Evolutionary conservation across 2,113 vertebrate species (phyloP).

Genomic region (Vicugna pacos): DNA sequence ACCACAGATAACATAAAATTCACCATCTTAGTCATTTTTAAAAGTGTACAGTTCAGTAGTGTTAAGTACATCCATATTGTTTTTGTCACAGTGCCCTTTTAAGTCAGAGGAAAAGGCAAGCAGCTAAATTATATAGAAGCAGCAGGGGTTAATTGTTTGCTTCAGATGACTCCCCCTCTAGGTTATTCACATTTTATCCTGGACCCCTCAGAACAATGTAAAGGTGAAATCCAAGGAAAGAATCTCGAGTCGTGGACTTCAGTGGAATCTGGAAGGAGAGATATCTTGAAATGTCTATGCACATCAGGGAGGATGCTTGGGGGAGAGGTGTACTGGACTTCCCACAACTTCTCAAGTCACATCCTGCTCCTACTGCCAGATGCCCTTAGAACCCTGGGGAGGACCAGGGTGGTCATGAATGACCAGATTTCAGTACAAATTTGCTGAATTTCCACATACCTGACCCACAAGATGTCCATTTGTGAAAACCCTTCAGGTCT

Average conservation of each 20-base stretch:
- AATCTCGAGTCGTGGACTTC: background rate
- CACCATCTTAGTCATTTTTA: background rate
- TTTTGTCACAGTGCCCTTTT: background rate
- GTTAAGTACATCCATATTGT: background rate
- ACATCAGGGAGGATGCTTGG: background rate
- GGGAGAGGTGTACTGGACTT: background rate
- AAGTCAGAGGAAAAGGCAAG: conserved; percentile 53
- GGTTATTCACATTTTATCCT: background rate
- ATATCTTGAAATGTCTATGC: background rate
- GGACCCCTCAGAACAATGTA: background rate
- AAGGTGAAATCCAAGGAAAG: conserved; percentile 28
- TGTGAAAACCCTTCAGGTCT: background rate
- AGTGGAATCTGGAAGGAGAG: background rate
- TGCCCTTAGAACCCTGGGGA: background rate
- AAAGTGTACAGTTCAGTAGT: background rate
- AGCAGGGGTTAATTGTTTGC: background rate
- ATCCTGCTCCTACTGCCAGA: background rate
- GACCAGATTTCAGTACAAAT: background rate
- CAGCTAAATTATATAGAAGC: background rate
- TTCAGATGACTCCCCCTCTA: background rate
- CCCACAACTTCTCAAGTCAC: background rate
- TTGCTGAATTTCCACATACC: background rate
- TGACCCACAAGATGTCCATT: background rate
- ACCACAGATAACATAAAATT: background rate
- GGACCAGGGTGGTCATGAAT: background rate